phyloP scores from a whole-genome alignment of 2,888 invertebrate species.

The Panzeria rudis region DNA sequence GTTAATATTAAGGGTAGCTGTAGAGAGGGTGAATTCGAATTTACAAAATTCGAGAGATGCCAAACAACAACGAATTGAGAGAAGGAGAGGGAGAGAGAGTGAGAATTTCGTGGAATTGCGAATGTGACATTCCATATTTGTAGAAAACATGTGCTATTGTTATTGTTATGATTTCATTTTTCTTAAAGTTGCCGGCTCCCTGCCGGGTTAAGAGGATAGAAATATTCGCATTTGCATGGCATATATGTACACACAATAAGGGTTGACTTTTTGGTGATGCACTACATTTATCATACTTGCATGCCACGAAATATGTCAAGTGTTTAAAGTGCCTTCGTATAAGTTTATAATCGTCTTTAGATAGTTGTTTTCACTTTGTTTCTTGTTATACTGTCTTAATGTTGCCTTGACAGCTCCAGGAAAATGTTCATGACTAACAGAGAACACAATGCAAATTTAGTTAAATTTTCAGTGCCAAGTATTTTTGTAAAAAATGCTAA shows the following conservation, averaged over 20 bases:
- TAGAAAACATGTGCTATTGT: constrained; percentile 61
- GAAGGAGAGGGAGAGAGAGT: constrained; percentile 9
- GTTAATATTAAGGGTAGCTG: constrained; percentile 31
- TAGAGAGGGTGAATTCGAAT: constrained; percentile 8
- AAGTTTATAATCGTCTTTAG: constrained; percentile 19
- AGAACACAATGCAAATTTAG: not conserved
- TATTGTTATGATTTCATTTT: constrained; percentile 40
- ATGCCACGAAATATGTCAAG: constrained; percentile 37
- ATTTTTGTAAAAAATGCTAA: no score
- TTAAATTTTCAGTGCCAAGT: not conserved
- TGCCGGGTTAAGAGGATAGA: constrained; percentile 35
- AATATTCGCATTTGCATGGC: not conserved
- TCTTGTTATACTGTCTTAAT: constrained; percentile 21
- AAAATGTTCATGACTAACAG: not conserved
- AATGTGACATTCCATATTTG: constrained; percentile 10
- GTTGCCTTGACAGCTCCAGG: constrained; percentile 11
- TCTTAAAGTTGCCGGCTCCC: constrained; percentile 45
- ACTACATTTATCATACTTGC: constrained; percentile 23
- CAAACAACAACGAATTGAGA: not conserved
- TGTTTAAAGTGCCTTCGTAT: constrained; percentile 24
- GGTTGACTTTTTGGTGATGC: constrained; percentile 34
- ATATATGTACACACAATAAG: not conserved
- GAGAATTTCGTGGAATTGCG: not conserved
- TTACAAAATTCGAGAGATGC: not conserved
- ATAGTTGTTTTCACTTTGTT: not conserved